These are phyloP conservation scores for Cosmia trapezina DNA, from an alignment of 2,888 invertebrate species.

Conservation along the genomic window DNA sequence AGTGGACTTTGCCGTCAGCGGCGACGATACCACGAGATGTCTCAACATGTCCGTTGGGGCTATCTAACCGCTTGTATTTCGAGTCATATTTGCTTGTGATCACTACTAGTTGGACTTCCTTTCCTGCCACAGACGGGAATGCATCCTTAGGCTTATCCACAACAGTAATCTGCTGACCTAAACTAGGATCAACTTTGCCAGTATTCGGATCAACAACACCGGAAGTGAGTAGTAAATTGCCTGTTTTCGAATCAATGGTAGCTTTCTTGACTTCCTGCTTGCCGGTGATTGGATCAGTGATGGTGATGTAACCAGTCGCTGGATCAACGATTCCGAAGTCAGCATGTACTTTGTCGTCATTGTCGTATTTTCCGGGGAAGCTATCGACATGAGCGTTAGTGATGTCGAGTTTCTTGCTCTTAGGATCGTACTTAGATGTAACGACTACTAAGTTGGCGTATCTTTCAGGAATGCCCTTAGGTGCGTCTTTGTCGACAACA, in stretches of 20 bases:
- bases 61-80: slow-evolving; percentile 89
- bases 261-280: slow-evolving; percentile 92
- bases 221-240: slow-evolving; percentile 90
- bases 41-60: slow-evolving; percentile 88
- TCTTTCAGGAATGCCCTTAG: slow-evolving; percentile 86
- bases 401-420: slow-evolving; percentile 87
- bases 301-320: slow-evolving; percentile 89
- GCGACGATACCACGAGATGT: slow-evolving; percentile 84
- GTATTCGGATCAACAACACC: slow-evolving; percentile 90
- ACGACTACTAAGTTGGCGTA: slow-evolving; percentile 87
- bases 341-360: slow-evolving; percentile 90
- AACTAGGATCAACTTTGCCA: slow-evolving; percentile 88
- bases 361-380: slow-evolving; percentile 80
- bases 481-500: slow-evolving; percentile 85
- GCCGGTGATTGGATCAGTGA: slow-evolving; percentile 91
- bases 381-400: slow-evolving; percentile 87
- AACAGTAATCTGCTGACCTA: slow-evolving; percentile 90
- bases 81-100: slow-evolving; percentile 90
- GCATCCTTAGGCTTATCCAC: slow-evolving; percentile 85
- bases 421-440: slow-evolving; percentile 91
- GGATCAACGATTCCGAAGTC: slow-evolving; percentile 91
- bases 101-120: slow-evolving; percentile 88
- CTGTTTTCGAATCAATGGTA: slow-evolving; percentile 91
- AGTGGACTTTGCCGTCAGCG: slow-evolving; percentile 86
- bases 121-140: slow-evolving; percentile 81